Evolutionary conservation across 2,888 invertebrate genomes (phyloP).

Genomic region (Drosophila kanekoi): DNA sequence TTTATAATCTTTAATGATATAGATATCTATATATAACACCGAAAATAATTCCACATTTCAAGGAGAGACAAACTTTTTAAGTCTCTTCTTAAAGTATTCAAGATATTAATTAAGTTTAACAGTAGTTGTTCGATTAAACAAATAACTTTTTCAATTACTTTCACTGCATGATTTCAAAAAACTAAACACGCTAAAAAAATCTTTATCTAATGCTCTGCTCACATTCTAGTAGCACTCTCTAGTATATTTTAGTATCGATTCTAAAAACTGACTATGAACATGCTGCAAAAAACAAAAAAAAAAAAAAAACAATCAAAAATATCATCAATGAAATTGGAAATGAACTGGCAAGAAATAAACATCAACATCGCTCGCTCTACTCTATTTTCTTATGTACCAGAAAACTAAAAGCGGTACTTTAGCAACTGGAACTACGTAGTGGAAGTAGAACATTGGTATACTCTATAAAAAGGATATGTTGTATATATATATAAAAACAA

Average conservation of each 20-base stretch:
- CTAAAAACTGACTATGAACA: conserved; percentile 82
- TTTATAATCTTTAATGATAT: too few relatives aligned
- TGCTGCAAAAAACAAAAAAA: conserved; percentile 64
- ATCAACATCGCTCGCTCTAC: conserved; percentile 71
- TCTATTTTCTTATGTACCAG: conserved; percentile 60
- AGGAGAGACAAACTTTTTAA: too few relatives aligned
- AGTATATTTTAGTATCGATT: conserved; percentile 55
- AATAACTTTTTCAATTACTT: conserved; percentile 4
- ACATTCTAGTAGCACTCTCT: conserved; percentile 48
- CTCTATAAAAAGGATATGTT: conserved; percentile 44
- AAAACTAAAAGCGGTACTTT: conserved; percentile 55
- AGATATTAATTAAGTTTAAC: background rate
- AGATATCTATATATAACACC: too few relatives aligned
- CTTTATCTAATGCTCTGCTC: conserved; percentile 23
- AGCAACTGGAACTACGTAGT: conserved; percentile 76
- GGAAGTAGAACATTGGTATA: conserved; percentile 64
- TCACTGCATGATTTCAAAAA: conserved; percentile 37
- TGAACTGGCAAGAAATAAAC: conserved; percentile 47
- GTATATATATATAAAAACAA: conserved; percentile 45
- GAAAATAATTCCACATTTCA: too few relatives aligned
- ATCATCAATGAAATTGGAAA: conserved; percentile 73
- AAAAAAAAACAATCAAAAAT: conserved; percentile 30
- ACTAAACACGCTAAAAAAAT: conserved; percentile 12
- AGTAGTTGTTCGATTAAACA: conserved; percentile 1
- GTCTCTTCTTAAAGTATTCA: background rate